Evolutionary conservation across 2,797 vertebrate species (phyloP), one percentile per base, ranked within the genome.

Genomic region (Vespertilio murinus): DNA sequence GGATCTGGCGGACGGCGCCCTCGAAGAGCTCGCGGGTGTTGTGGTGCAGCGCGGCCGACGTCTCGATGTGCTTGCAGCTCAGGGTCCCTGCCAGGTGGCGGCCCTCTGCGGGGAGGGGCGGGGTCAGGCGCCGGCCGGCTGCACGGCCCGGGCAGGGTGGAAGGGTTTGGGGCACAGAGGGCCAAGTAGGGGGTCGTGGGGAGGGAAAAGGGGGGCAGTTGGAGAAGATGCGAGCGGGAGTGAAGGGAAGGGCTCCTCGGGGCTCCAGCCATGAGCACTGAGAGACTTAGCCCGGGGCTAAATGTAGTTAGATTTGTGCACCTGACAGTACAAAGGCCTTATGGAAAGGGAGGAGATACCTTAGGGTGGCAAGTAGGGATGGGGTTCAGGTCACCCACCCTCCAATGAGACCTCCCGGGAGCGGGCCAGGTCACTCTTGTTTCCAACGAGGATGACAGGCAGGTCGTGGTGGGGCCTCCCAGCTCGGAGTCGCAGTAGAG

Each of bases 351-450:
- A 69, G 33, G 82, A 28, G 12, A 16, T 45, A 33, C 30, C 35
- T 42, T 40, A 40, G 73, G 79, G 67, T 9, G 47, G 33, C 23
- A 45, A 74, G 47, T 35, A 78, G 71, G 22, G 69, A 82, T 61
- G 25, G 5, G 8, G n/a, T 88, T 91, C 70, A 33, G 92, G 64
- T 94, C 96, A 95, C 98, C 74, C 98, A 99, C 99, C 99, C 90
- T 99, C 99, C 16, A 98, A 95, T 83, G 98, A 99, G 96, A 99
- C 98, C 97, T 99, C 99, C 79, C 99, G 98, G 54, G 99, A 99
- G 65, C 99, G 99, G 17, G 99, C 99, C 56, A 99, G 98, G 98
- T 99, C 99, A 4, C 99, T 99, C 98, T 99, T 99, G 98, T 99
- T 99, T 96, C 99, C 99, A 97, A 99, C 99, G 22, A 99, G 98